Conservation (phyloP, 1,140 invertebrate species). For the Pseudomyrmex gracilis region DNA sequence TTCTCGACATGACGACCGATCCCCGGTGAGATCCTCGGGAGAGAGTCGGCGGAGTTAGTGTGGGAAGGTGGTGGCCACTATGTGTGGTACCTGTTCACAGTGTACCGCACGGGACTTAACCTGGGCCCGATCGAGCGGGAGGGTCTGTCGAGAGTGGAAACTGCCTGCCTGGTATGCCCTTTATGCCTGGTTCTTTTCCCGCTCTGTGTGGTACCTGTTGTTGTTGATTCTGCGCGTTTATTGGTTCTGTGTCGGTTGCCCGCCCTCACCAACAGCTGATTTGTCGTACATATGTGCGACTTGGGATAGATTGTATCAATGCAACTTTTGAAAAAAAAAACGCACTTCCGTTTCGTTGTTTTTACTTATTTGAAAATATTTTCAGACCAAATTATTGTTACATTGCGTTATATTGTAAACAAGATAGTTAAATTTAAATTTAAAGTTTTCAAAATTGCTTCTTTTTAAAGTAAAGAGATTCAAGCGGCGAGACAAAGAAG, state of each 20-base stretch:
- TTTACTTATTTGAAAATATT: too few species aligned
- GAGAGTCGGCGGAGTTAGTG: slow-evolving; percentile 54
- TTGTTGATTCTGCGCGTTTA: slow-evolving; percentile 30
- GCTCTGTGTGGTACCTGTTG: slow-evolving; percentile 67
- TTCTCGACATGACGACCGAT: slow-evolving; percentile 37
- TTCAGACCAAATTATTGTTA: neutral
- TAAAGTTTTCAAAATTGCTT: neutral
- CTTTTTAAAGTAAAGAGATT: neutral
- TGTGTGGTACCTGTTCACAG: slow-evolving; percentile 72
- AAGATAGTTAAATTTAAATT: too few species aligned
- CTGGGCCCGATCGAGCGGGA: neutral
- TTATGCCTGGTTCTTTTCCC: slow-evolving; percentile 37
- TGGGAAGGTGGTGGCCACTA: slow-evolving; percentile 75
- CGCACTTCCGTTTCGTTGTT: too few species aligned
- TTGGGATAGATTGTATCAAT: neutral
- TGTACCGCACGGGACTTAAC: slow-evolving; percentile 15
- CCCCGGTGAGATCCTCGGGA: slow-evolving; percentile 58
- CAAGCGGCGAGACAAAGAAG: neutral
- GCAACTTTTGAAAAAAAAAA: neutral
- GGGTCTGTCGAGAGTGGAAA: slow-evolving; percentile 6
- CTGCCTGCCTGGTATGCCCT: slow-evolving; percentile 40
- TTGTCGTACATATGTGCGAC: neutral
- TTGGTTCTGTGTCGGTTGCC: neutral
- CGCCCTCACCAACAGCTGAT: neutral
- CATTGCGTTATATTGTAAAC: neutral